Conservation (phyloP, 1,140 invertebrate genomes). For the Bombus haemorrhoidalis region DNA sequence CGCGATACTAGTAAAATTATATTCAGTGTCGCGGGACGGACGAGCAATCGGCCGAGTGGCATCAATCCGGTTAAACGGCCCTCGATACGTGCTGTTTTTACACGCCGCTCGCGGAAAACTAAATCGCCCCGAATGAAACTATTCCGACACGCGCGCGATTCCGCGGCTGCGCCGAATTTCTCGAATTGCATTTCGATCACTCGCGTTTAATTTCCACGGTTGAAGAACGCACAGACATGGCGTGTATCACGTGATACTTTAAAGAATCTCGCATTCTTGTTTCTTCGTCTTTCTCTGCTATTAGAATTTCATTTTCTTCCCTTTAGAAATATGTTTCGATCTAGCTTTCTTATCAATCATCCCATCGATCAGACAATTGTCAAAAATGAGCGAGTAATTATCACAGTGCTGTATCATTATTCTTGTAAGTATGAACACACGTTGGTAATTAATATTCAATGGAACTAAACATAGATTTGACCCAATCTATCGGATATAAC, state of each 20-base stretch:
- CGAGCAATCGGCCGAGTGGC: conserved; percentile 41
- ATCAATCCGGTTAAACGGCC: conserved; percentile 45
- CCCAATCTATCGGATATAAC: too few relatives aligned
- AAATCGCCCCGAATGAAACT: conserved; percentile 20
- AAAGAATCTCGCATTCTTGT: background rate
- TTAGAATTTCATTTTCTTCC: too few relatives aligned
- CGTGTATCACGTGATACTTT: background rate
- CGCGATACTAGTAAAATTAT: conserved; percentile 30
- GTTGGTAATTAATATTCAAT: too few relatives aligned
- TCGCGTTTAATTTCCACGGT: conserved; percentile 38
- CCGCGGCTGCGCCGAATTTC: background rate
- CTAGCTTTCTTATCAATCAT: too few relatives aligned
- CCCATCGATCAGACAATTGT: too few relatives aligned
- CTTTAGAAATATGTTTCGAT: too few relatives aligned
- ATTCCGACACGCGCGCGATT: background rate
- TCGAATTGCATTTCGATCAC: conserved; percentile 23
- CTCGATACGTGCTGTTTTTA: conserved; percentile 41
- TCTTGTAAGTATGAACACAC: too few relatives aligned
- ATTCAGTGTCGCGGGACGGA: conserved; percentile 20
- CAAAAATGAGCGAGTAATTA: too few relatives aligned
- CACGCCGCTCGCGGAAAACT: conserved; percentile 19
- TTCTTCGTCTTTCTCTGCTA: background rate
- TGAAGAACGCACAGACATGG: conserved; percentile 11
- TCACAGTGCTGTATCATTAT: too few relatives aligned
- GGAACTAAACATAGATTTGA: too few relatives aligned